Percentiles rank a stretch among this genome's conserved stretches.
Conservation (phyloP, 23 tunicate species). For the Botrylloides violaceus region DNA sequence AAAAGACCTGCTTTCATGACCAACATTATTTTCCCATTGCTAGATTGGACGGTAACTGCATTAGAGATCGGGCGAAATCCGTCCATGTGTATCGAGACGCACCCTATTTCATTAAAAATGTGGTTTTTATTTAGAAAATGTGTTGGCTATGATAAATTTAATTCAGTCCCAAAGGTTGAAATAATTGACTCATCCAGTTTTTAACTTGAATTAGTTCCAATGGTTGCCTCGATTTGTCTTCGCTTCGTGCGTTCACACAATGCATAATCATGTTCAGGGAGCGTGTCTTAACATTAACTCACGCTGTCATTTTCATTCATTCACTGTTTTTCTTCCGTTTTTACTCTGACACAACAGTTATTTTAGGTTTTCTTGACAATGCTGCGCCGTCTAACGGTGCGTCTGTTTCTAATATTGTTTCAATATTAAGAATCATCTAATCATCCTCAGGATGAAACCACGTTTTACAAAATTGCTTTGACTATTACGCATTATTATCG, state of each 20-base stretch:
- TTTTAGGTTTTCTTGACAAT: not conserved
- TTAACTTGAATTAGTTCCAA: conserved; percentile 25
- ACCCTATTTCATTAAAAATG: not conserved
- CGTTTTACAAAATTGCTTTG: not conserved
- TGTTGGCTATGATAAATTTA: not conserved
- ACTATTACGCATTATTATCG: not conserved
- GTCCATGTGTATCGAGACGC: not conserved
- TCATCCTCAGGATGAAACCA: not conserved
- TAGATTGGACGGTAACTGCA: not conserved
- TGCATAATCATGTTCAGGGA: not conserved
- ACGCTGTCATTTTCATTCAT: not conserved
- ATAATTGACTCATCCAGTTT: conserved; percentile 17
- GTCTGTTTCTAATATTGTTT: not conserved
- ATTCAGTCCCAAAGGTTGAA: conserved; percentile 14
- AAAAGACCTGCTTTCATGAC: no score
- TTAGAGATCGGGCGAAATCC: not conserved
- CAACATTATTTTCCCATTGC: not conserved
- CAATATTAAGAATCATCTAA: no score
- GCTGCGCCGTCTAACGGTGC: not conserved
- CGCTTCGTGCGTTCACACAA: not conserved
- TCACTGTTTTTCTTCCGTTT: not conserved
- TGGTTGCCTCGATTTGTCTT: not conserved
- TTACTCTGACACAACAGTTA: not conserved
- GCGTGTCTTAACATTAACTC: not conserved
- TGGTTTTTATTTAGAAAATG: not conserved